Percentiles rank a stretch among this genome's conserved stretches.
phyloP scores from a whole-genome alignment of 2,888 invertebrate genomes.

The Sesamia inferens region DNA sequence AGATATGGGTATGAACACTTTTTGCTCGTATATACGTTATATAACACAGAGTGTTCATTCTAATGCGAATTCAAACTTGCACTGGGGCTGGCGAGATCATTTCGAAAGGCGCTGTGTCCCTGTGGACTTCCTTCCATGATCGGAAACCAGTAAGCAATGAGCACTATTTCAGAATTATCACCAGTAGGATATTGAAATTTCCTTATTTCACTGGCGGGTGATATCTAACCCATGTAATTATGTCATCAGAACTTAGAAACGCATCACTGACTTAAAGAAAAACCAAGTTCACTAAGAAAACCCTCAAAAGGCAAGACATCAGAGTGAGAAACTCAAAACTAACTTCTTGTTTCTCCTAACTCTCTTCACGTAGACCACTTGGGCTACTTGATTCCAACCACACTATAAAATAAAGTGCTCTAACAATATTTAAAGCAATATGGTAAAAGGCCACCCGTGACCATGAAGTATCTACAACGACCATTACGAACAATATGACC shows the following conservation, averaged over 20 bases:
- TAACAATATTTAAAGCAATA: conserved; percentile 13
- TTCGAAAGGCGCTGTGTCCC: too few relatives aligned
- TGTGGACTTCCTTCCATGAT: not conserved
- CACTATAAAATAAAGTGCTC: conserved; percentile 5
- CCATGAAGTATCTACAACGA: conserved; percentile 7
- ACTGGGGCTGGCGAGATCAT: not conserved
- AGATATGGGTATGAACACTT: conserved; percentile 16
- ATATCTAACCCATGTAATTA: not conserved
- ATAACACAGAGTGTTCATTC: not conserved
- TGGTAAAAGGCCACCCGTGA: conserved; percentile 39
- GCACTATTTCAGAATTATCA: not conserved
- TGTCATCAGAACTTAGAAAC: not conserved
- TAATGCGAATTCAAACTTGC: too few relatives aligned
- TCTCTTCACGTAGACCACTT: conserved; percentile 23
- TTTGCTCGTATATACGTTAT: not conserved
- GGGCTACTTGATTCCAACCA: conserved; percentile 4
- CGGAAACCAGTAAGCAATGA: not conserved
- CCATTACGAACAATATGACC: conserved; percentile 15
- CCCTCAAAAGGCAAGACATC: not conserved
- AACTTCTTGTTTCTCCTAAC: conserved; percentile 4
- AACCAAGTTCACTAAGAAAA: not conserved
- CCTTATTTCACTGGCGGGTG: not conserved
- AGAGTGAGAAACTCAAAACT: not conserved
- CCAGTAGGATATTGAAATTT: not conserved
- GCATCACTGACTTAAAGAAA: not conserved